Base-by-base conservation (phyloP, 1,140 invertebrate species). In the Halictus rubicundus region DNA sequence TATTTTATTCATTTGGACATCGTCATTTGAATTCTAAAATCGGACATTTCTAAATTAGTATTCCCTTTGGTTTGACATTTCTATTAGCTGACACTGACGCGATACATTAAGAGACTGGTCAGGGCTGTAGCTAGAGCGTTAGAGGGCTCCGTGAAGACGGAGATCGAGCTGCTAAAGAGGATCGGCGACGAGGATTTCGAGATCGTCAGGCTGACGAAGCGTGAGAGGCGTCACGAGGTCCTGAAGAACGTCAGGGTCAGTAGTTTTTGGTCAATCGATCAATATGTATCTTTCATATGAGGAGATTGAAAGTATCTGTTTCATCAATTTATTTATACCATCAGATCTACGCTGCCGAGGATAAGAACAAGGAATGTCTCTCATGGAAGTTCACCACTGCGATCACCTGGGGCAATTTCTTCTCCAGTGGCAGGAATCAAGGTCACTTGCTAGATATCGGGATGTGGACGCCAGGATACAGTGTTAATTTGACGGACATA, bases 121-220 rank as follows among this genome's bases (percentile, higher is more conserved):
- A 91, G 92, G 79, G 94, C 94, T 0, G 94, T 97, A 81, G 90
- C 94, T 12, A 93, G 94, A 14, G 95, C 95, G 1, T 86, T 97
- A 42, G 95, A 96, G 65, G 93, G 94, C 63, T 94, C 96, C 0
- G 94, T 96, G 19, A 87, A 94, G 37, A 94, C 95, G 57, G 96
- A 97, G 89, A 94, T 95, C 54, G 94, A 96, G 52, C 92, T 96
- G 60, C 95, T 95, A n/a, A 93, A 94, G 32, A 95, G 95, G 89
- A 95, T 97, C 21, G 96, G 96, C 0, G 96, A 97, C 68, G 96
- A 97, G 89, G 96, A 97, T 90, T 97, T 96, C 95, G 96, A 97
- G 83, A 94, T 95, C 1, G 95, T 96, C 61, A 94, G 95, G 83
- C 95, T 95, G 3, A 95, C 94, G 1, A 96, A 96, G 88, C 82